These are phyloP conservation scores for Coptotermes formosanus DNA, from an alignment of 1,140 invertebrate genomes.

Conservation along the genomic window DNA sequence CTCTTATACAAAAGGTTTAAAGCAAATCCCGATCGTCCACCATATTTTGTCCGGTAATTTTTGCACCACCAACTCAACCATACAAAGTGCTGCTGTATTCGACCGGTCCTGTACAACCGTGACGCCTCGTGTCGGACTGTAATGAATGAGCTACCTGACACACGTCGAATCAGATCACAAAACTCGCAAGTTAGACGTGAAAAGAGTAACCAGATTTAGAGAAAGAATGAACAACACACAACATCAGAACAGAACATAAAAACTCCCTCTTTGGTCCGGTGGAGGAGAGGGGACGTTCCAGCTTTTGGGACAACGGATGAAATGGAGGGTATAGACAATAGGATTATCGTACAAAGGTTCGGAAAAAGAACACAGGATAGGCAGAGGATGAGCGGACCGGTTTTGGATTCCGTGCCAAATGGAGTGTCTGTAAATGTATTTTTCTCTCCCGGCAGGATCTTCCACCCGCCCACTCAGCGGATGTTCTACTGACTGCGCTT, in stretches of 20 bases:
- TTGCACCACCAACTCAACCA: no score
- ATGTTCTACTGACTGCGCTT: neutral
- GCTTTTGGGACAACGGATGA: neutral
- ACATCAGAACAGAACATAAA: neutral
- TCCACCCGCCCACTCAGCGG: neutral
- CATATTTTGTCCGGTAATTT: no score
- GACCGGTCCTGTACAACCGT: neutral
- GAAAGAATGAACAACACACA: neutral
- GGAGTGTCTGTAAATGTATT: conserved; percentile 3
- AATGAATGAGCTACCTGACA: neutral
- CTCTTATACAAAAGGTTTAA: no score
- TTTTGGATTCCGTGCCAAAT: conserved; percentile 1
- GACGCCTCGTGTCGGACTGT: neutral
- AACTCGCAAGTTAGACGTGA: neutral
- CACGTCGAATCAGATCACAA: neutral
- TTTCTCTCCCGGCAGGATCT: neutral
- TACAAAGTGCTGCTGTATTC: neutral
- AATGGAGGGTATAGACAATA: neutral
- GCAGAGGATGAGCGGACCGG: neutral
- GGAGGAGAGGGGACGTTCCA: neutral
- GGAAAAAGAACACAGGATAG: neutral
- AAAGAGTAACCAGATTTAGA: neutral
- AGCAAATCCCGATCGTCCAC: no score
- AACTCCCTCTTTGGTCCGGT: neutral
- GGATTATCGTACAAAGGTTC: neutral